phyloP scores from a whole-genome alignment of 2,888 invertebrate genomes.

The Coelopa pilipes region DNA sequence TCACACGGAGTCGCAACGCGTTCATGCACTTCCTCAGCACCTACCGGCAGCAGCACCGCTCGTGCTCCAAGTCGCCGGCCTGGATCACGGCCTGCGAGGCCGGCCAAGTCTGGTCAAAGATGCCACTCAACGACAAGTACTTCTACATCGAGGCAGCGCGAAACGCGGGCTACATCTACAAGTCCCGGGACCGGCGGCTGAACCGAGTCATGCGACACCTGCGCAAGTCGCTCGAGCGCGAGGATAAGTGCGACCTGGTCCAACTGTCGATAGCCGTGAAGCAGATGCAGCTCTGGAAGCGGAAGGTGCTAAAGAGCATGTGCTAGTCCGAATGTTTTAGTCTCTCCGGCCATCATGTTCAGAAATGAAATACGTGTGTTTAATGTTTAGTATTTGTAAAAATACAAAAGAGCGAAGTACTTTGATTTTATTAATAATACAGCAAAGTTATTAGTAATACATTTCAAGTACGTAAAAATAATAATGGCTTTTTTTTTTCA shows the following conservation, averaged over 20 bases:
- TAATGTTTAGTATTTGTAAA: slow-evolving; percentile 2
- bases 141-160: slow-evolving; percentile 39
- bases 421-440: background rate
- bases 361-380: background rate
- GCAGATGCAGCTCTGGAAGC: slow-evolving; percentile 43
- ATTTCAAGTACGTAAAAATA: background rate
- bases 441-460: background rate
- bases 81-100: slow-evolving; percentile 36
- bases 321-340: background rate
- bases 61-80: slow-evolving; percentile 17
- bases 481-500: too few relatives aligned
- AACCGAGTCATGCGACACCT: slow-evolving; percentile 42
- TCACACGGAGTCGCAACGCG: slow-evolving; percentile 39
- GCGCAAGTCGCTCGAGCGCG: slow-evolving; percentile 36
- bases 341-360: too few relatives aligned
- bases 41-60: slow-evolving; percentile 31
- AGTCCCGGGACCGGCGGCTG: slow-evolving; percentile 41
- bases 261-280: slow-evolving; percentile 41
- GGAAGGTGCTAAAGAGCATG: slow-evolving; percentile 20
- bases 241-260: slow-evolving; percentile 31
- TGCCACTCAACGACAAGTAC: slow-evolving; percentile 39
- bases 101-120: slow-evolving; percentile 32
- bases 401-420: slow-evolving; percentile 1
- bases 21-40: slow-evolving; percentile 41
- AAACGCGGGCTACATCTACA: slow-evolving; percentile 38